phyloP scores from a whole-genome alignment of 2,797 vertebrate genomes.

The Linurgus olivaceus region DNA sequence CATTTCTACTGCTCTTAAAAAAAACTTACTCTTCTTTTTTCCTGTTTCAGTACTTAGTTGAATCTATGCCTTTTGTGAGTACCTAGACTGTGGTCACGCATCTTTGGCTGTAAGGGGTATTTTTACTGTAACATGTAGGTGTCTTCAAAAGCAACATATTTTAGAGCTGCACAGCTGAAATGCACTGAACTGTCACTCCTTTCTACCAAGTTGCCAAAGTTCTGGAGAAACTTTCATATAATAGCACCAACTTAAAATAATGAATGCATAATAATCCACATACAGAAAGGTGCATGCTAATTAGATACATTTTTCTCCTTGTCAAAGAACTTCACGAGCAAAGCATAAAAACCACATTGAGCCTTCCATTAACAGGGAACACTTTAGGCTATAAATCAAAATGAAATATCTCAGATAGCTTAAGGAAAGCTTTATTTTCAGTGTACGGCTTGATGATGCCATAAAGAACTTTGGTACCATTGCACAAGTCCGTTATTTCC shows the following conservation, averaged over 20 bases:
- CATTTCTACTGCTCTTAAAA: not conserved
- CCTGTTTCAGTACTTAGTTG: constrained; percentile 3
- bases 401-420: not conserved
- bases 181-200: not conserved
- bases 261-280: not conserved
- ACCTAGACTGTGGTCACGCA: not conserved
- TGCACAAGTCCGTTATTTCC: not conserved
- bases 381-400: not conserved
- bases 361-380: not conserved
- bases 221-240: not conserved
- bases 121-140: constrained; percentile 25
- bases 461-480: not conserved
- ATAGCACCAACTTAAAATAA: not conserved
- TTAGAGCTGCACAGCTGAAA: constrained; percentile 15
- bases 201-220: not conserved
- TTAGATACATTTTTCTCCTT: constrained; percentile 10
- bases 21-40: not conserved
- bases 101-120: not conserved
- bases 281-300: not conserved
- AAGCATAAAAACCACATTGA: not conserved
- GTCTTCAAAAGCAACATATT: constrained; percentile 27
- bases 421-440: not conserved
- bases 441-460: not conserved
- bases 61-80: constrained; percentile 8
- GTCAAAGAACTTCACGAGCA: constrained; percentile 8